Conservation (phyloP, 2,113 vertebrate genomes). For the Sinocyclocheilus anshuiensis region DNA sequence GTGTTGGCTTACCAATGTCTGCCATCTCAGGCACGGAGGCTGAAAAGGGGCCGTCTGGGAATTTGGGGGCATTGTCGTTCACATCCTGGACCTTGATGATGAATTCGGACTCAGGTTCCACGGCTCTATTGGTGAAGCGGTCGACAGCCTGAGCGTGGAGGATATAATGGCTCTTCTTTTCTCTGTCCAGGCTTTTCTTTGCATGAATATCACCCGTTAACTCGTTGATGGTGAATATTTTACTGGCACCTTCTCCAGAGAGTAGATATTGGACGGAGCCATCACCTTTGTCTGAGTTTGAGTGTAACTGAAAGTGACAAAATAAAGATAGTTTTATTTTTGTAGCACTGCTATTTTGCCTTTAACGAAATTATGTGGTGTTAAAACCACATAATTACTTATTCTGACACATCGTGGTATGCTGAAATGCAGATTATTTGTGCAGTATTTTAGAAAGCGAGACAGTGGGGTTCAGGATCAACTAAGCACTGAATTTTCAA, state of each 20-base stretch:
- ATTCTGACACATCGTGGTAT: neutral
- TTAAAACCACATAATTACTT: neutral
- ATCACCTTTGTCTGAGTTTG: constrained; percentile 98
- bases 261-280: constrained; percentile 96
- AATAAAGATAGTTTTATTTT: constrained; percentile 19
- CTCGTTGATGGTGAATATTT: constrained; percentile 95
- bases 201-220: constrained; percentile 96
- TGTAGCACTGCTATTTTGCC: neutral
- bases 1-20: constrained; percentile 87
- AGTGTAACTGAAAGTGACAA: constrained; percentile 85
- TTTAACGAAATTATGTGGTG: neutral
- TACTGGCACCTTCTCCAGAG: constrained; percentile 93
- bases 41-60: constrained; percentile 92
- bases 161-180: constrained; percentile 95
- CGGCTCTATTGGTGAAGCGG: constrained; percentile 88
- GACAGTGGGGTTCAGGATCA: neutral
- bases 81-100: constrained; percentile 99
- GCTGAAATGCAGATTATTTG: neutral
- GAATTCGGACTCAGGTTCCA: constrained; percentile 96
- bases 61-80: constrained; percentile 96
- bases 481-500: no score
- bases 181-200: constrained; percentile 93
- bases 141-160: constrained; percentile 94
- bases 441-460: neutral
- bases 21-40: constrained; percentile 96